phyloP scores from a whole-genome alignment of 1,140 invertebrate genomes.

The Lepidostoma basale region DNA sequence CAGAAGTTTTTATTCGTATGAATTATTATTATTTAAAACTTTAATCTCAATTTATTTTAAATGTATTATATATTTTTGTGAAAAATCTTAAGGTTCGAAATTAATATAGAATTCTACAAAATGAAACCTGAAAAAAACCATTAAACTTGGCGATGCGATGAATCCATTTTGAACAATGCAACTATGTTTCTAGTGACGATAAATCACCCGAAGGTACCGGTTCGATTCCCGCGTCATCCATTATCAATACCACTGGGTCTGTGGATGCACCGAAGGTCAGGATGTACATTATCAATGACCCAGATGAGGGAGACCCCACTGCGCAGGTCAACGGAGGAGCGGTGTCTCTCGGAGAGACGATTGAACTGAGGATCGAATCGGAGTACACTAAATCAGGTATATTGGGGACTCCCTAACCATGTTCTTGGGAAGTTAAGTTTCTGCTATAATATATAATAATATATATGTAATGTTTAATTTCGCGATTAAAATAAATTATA shows the following conservation, averaged over 20 bases:
- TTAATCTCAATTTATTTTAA: no score
- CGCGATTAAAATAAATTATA: no score
- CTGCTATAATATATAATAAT: no score
- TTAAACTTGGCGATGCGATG: background rate
- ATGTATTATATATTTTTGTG: no score
- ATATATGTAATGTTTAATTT: no score
- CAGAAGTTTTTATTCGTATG: no score
- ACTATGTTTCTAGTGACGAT: conserved; percentile 30
- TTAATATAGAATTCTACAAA: no score
- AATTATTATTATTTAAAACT: no score
- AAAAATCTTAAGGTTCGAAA: no score
- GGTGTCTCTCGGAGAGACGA: conserved; percentile 54
- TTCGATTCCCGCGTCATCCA: conserved; percentile 37
- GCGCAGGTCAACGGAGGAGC: conserved; percentile 43
- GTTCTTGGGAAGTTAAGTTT: no score
- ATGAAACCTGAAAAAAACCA: background rate
- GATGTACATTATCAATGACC: conserved; percentile 56
- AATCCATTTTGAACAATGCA: background rate
- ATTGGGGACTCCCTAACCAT: no score
- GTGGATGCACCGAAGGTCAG: conserved; percentile 48
- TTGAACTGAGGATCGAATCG: conserved; percentile 57
- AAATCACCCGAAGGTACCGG: conserved; percentile 15
- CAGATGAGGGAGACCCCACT: conserved; percentile 42
- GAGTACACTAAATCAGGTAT: conserved; percentile 32
- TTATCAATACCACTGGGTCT: conserved; percentile 40